Base-by-base conservation (phyloP, 2,888 invertebrate species). In the Patella pellucida region DNA sequence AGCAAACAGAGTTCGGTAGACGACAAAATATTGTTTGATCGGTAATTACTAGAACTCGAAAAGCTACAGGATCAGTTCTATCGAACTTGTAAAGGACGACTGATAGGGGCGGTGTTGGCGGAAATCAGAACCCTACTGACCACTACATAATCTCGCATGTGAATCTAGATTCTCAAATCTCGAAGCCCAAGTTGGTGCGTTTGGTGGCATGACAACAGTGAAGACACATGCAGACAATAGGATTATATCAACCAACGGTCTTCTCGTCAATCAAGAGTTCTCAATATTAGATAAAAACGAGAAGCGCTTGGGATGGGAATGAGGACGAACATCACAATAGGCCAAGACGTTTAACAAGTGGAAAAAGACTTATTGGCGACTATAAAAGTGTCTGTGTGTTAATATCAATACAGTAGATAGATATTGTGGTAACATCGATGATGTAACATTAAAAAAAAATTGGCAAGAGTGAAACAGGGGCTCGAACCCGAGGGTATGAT, bases 181-280 rank as follows among this genome's bases (percentile, higher is more conserved):
- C 62, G 19, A 62, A 1, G 23, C 23, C 62, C 62, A 62, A 62
- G 62, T 62, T 62, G 62, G 11, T 12, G 62, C 23, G 12, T 62
- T 23, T 62, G 62, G 62, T 62, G 62, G 62, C 62, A 62, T 62
- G 62, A 62, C 62, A 9, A 62, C 62, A 62, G 62, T 62, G 62
- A 62, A 62, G 62, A 62, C 62, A 3, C n/a, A 62, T 62, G 3
- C 62, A 2, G 19, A 62, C 19, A 62, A 62, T 23, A 62, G 62
- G 14, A 62, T 62, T 19, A 62, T 62, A 23, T 62, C 62, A 62
- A 62, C 62, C 19, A 62, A 62, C 23, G 62, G 62, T 62, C 62
- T 62, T 62, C 62, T 62, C 11, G 9, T 62, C 19, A 62, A 62
- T 62, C 19, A 62, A 62, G 62, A 62, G 23, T 62, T 62, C 62